These are phyloP conservation scores for Tupaia chinensis DNA, from an alignment of 2,113 vertebrate genomes.

Conservation along the genomic window DNA sequence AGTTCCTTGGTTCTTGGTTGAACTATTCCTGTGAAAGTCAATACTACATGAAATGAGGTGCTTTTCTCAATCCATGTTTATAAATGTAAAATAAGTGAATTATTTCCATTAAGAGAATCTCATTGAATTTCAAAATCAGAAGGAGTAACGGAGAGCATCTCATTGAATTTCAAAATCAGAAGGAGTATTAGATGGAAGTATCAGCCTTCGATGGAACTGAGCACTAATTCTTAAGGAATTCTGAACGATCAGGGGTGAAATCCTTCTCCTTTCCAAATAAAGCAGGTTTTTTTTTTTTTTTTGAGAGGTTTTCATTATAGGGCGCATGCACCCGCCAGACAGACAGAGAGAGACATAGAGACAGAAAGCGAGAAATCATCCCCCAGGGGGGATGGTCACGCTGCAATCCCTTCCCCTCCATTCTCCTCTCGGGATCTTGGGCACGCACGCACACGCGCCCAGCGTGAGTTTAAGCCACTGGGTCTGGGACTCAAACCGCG, in stretches of 20 bases:
- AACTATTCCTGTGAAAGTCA: background rate
- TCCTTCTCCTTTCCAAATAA: constrained; percentile 4
- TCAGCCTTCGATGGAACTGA: background rate
- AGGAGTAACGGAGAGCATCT: background rate
- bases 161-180: background rate
- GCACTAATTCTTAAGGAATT: background rate
- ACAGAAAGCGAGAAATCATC: too few relatives aligned
- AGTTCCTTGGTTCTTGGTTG: background rate
- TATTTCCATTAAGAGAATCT: background rate
- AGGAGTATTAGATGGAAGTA: background rate
- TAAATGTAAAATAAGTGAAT: background rate
- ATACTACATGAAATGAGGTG: background rate
- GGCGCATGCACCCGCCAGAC: too few relatives aligned
- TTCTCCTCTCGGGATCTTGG: too few relatives aligned
- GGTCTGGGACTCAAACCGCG: too few relatives aligned
- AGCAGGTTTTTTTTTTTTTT: background rate
- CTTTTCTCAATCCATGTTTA: background rate
- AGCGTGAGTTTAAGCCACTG: too few relatives aligned
- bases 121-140: background rate
- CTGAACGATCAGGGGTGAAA: background rate
- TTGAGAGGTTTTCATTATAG: too few relatives aligned
- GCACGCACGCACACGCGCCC: too few relatives aligned
- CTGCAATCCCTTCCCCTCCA: too few relatives aligned
- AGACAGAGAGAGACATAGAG: too few relatives aligned
- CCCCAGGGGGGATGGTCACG: too few relatives aligned